phyloP scores from a whole-genome alignment of 2,113 vertebrate genomes.

The Anoplopoma fimbria region DNA sequence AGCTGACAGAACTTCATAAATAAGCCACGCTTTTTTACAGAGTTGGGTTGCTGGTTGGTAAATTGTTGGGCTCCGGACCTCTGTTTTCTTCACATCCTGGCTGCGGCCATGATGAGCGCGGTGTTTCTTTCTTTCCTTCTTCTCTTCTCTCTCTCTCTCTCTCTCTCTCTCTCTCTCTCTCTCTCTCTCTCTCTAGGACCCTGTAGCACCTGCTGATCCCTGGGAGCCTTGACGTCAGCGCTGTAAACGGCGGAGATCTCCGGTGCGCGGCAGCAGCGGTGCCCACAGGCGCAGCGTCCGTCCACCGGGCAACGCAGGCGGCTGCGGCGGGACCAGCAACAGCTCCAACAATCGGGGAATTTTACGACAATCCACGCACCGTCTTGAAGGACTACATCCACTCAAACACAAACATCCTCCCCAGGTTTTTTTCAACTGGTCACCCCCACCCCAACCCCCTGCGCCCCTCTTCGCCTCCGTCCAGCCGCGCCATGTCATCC shows the following conservation, averaged over 20 bases:
- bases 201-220: slow-evolving; percentile 65
- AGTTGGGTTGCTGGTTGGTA: neutral
- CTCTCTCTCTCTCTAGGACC: slow-evolving; percentile 63
- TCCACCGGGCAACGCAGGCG: slow-evolving; percentile 55
- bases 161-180: slow-evolving; percentile 44
- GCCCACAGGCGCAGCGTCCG: slow-evolving; percentile 61
- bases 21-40: neutral
- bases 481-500: slow-evolving; percentile 87
- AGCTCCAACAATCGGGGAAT: neutral
- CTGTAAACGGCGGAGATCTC: slow-evolving; percentile 39
- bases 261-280: slow-evolving; percentile 54
- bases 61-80: neutral
- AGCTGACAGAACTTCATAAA: neutral
- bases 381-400: neutral
- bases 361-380: neutral
- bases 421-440: neutral
- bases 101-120: neutral
- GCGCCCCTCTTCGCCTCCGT: neutral
- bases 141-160: slow-evolving; percentile 49
- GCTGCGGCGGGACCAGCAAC: slow-evolving; percentile 26
- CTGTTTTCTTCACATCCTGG: neutral
- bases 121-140: neutral
- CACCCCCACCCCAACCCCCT: no score
- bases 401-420: neutral
- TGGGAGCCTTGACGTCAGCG: slow-evolving; percentile 70